Base-by-base conservation (phyloP, 1,140 invertebrate species). In the Eupristina koningsbergeri region DNA sequence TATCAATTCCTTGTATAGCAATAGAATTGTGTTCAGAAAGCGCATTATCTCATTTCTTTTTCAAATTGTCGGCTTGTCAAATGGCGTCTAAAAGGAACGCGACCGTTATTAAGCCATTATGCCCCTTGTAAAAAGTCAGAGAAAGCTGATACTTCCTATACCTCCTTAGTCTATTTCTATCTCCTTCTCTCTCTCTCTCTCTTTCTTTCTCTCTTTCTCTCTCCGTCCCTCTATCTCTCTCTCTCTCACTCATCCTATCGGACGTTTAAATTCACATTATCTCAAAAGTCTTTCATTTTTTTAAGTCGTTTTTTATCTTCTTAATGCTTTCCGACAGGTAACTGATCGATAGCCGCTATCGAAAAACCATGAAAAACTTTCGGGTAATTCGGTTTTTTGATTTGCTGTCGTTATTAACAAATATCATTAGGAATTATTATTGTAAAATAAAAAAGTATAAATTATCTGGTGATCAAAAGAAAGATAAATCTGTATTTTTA, bases 101-200 rank as follows among this genome's bases (percentile, higher is more conserved):
- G 58, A 64, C n/a, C 53, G 61, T 84, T 84, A 84, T 84, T 80
- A 80, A 80, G 83, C 78, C 77, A 84, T 84, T 80, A 84, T 3
- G 34, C 64, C 31, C 41, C 41, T n/a, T 36, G 75, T 47, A 73
- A 84, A 78, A 83, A 83, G 36, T 58, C 29, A 15, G n/a, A 3
- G 71, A 17, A 53, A 50, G 5, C 19, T 78, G 76, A 41, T 39
- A 45, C 36, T 71, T 71, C 67, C 36, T 39, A 36, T 61, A 15
- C 61, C 19, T 77, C 53, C 22, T n/a, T 31, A 31, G 17, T 74
- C 73, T 74, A 47, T 50, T 50, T 74, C 41, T 74, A 34, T 50
- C 45, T 61, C 34, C n/a, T n/a, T n/a, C n/a, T n/a, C n/a, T n/a
- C n/a, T n/a, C n/a, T n/a, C n/a, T n/a, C n/a, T n/a, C n/a, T n/a